Evolutionary conservation across 1,140 invertebrate species (phyloP), one percentile per base, ranked within the genome.

Genomic region (Andrena cerasifolii): DNA sequence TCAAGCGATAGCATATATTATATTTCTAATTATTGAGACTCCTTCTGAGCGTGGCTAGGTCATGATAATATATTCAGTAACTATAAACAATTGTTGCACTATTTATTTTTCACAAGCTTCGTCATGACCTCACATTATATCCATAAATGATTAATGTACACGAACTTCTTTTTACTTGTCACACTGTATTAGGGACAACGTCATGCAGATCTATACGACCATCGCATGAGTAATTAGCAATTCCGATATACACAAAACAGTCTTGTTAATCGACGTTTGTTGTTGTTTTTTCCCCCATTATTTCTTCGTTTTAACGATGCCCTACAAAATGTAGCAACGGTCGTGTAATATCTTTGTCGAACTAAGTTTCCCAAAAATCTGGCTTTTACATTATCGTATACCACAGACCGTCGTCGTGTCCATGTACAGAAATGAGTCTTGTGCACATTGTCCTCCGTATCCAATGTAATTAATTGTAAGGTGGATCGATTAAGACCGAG

Each of bases 31-130:
- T 45, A 82, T 70, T 79, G 75, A 71, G 74, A 73, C 58, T 77
- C 68, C 68, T 82, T 56, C 33, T 24, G 40, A 79, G 36, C 54
- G 71, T 82, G 59, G 68, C 67, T 51, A 86, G 76, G 63, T 86
- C 80, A 86, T 85, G 84, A 79, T 62, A 61, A 85, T 63, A 61
- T 67, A 70, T 72, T 84, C 75, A 66, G 70, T 72, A 77, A 56
- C 71, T 82, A 84, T 77, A 81, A 86, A 83, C 85, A 83, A 85
- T 77, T 78, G 80, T 86, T 79, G 75, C 72, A 68, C 70, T 84
- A 80, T 80, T 76, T 58, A 76, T 66, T 58, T 80, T 84, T 68
- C 84, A 71, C 73, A 76, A 73, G 45, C 49, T 67, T 79, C 71
- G 51, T 61, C 83, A 79, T 85, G 79, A 82, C 47, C 79, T 79